Evolutionary conservation across 2,797 vertebrate genomes (phyloP), one percentile per base, ranked within the genome.

Genomic region (Arrhamphus sclerolepis): DNA sequence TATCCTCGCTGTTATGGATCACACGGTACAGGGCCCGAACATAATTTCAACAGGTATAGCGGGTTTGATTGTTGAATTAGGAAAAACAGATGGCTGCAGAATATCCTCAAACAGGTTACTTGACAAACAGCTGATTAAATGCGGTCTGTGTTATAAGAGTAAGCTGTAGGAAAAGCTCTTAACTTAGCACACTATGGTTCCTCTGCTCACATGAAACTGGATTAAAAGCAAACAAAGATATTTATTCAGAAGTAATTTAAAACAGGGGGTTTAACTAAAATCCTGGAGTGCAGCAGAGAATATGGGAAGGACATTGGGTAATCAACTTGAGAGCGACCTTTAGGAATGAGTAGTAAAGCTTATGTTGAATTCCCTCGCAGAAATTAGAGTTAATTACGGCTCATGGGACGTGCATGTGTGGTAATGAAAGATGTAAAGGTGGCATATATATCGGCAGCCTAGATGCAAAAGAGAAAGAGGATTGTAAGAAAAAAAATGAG

Each of bases 171-270:
- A 82, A 81, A 87, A 85, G 77, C 84, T 82, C 82, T 82, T 75
- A 85, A 77, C 80, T 85, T 84, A 89, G 70, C 62, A 77, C 82
- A 84, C 80, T 72, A 64, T 60, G 81, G 81, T 74, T 83, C 82
- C 85, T 90, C 77, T 82, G 72, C 78, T 87, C 81, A 79, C 78
- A 86, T 87, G 78, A 87, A 87, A 84, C 75, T 70, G 90, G 90
- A 92, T 92, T 93, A 92, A 89, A 85, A 77, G 81, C 86, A 91
- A 92, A 91, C 89, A 92, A 92, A 89, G 87, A 89, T 87, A 91
- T 92, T 93, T 91, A 91, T 89, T 87, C 73, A 67, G 80, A 82
- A 74, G 84, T 89, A 78, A 90, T 92, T 92, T 90, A 87, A 89
- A 89, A 82, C 66, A 80, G 60, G 79, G 82, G 82, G 63, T 89